Evolutionary conservation across 1,140 invertebrate genomes (phyloP), one percentile per base, ranked within the genome.

Genomic region (Danaus melanippus): DNA sequence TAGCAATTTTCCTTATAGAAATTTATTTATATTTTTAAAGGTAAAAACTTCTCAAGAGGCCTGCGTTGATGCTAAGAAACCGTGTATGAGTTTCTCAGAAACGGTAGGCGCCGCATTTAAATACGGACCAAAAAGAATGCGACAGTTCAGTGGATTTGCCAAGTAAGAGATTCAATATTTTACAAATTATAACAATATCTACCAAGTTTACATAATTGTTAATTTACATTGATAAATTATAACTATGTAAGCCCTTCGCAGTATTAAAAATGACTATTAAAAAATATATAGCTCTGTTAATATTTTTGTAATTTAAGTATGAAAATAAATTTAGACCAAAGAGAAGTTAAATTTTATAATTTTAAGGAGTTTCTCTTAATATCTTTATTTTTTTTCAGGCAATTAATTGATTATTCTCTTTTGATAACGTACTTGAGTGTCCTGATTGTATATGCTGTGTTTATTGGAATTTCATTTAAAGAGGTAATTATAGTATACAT

Each of bases 61-160:
- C 12, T 93, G 92, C 58, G 86, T 87, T 21, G 88, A 89, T 54
- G 89, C 90, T 0, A 91, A 91, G 74, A 90, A 90, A 39, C 90
- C 92, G 0, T 87, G 88, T 4, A 83, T 95, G 75, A 90, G 91
- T 47, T 96, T 94, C 70, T 90, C 94, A 1, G 92, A 95, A 66
- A 95, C 94, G 0, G 93, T 92, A 0, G 91, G 92, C 50, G 89
- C 90, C n/a, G 93, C 93, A 1, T 94, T 95, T 66, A 87, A 90
- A 56, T 89, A 89, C 60, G 93, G 93, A 8, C 93, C 93, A 1
- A 88, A 88, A 66, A 66, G 64, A 2, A 47, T 93, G 9, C 76
- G 90, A 52, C 79, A 71, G 6, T 92, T 90, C 74, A 88, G 92
- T 2, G 84, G 81, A 61, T 89, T 90, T 71, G 91, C 91, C 42